A percentile compares a stretch with the other conserved stretches of the same genome.
These are phyloP conservation scores for Frankliniella intonsa DNA, from an alignment of 2,888 invertebrate species.

Conservation along the genomic window DNA sequence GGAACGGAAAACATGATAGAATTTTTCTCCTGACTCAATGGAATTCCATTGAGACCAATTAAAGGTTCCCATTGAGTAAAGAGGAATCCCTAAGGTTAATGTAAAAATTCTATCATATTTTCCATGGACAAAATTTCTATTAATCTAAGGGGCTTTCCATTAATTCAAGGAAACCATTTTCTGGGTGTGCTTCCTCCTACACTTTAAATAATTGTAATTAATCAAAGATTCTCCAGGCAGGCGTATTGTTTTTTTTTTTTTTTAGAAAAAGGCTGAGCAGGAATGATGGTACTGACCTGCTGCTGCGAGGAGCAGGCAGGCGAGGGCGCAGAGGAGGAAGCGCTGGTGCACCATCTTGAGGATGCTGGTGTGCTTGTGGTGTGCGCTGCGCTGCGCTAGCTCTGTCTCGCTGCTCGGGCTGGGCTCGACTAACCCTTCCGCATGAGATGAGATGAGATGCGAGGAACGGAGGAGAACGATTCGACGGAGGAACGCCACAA, in stretches of 20 bases:
- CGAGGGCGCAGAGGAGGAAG: not conserved
- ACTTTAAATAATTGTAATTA: too few species aligned
- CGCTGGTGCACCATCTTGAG: not conserved
- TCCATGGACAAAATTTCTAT: too few species aligned
- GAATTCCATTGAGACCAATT: too few species aligned
- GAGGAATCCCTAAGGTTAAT: too few species aligned
- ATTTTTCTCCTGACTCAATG: too few species aligned
- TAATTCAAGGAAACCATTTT: too few species aligned
- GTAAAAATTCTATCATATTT: too few species aligned
- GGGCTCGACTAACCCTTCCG: not conserved
- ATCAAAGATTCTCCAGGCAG: too few species aligned
- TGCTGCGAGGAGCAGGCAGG: not conserved
- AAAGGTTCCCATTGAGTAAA: too few species aligned
- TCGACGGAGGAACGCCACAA: not conserved
- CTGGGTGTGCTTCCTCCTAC: too few species aligned
- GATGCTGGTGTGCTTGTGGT: not conserved
- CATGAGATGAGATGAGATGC: not conserved
- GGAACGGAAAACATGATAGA: too few species aligned
- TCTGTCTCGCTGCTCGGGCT: not conserved
- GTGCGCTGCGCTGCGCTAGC: not conserved
- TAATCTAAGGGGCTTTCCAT: too few species aligned
- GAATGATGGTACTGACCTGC: not conserved
- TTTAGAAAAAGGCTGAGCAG: not conserved
- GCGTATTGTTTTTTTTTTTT: not conserved
- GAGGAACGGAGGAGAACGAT: not conserved